phyloP scores from a whole-genome alignment of 2,113 vertebrate genomes.

The Melanerpes formicivorus region DNA sequence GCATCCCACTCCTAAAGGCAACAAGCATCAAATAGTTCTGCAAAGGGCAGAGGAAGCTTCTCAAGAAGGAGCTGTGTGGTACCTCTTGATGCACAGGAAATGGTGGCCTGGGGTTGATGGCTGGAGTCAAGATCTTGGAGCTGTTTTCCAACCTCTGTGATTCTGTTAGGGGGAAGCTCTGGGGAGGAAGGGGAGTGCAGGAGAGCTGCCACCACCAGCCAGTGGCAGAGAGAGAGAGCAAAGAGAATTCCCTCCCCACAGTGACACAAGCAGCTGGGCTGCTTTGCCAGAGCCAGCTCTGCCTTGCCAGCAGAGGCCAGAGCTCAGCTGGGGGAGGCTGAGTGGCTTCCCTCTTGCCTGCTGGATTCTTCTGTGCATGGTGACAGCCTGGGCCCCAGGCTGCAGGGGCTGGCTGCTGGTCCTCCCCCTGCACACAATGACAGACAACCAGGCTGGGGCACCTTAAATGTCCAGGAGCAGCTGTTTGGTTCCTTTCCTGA shows the following conservation, averaged over 20 bases:
- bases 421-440: not conserved
- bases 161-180: too few species aligned
- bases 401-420: not conserved
- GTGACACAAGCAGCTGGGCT: rapidly evolving
- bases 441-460: not conserved
- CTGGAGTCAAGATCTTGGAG: too few species aligned
- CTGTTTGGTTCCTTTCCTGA: not conserved
- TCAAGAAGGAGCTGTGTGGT: not conserved
- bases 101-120: not conserved
- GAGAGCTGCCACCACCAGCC: too few species aligned
- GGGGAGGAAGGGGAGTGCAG: too few species aligned
- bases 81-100: not conserved
- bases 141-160: too few species aligned
- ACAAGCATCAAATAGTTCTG: not conserved
- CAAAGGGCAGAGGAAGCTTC: not conserved
- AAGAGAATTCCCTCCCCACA: not conserved
- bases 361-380: not conserved
- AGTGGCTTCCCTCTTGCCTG: not conserved
- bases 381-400: not conserved
- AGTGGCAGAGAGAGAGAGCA: not conserved
- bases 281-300: not conserved
- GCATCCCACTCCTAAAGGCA: not conserved
- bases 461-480: not conserved
- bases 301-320: not conserved
- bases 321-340: not conserved